These are phyloP conservation scores for Tipula vernalis DNA, from an alignment of 2,888 invertebrate genomes.

Conservation along the genomic window DNA sequence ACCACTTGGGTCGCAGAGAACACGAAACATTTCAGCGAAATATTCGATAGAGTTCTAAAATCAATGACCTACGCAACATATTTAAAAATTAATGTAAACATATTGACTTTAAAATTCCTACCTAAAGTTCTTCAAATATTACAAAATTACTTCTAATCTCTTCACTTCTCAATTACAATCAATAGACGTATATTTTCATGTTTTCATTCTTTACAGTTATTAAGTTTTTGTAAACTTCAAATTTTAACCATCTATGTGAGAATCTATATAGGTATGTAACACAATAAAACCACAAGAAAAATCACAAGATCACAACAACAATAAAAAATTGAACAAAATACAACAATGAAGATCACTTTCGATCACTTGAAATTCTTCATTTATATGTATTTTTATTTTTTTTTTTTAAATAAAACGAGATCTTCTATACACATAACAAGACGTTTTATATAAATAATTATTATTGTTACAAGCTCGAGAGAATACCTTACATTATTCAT, in stretches of 20 bases:
- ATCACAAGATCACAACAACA: not conserved
- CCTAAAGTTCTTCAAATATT: not conserved
- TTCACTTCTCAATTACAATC: conserved; percentile 4
- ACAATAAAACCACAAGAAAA: not conserved
- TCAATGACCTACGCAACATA: not conserved
- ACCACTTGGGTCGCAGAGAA: too few species aligned
- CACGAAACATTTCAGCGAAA: not conserved
- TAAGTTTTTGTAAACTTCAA: not conserved
- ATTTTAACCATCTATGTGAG: not conserved
- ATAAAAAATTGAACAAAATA: not conserved
- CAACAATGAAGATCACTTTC: not conserved
- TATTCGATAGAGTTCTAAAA: not conserved
- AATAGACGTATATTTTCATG: not conserved
- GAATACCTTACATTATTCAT: not conserved
- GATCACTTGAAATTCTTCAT: not conserved
- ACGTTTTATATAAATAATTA: not conserved
- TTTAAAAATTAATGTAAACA: not conserved
- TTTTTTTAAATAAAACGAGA: not conserved
- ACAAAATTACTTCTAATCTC: not conserved
- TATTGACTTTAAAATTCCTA: not conserved
- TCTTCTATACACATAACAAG: not conserved
- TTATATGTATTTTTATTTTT: not conserved
- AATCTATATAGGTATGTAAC: not conserved
- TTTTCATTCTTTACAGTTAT: not conserved
- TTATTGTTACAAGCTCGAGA: not conserved